Evolutionary conservation across 2,113 vertebrate genomes (phyloP), one percentile per base, ranked within the genome.

Genomic region (Petroica traversi): DNA sequence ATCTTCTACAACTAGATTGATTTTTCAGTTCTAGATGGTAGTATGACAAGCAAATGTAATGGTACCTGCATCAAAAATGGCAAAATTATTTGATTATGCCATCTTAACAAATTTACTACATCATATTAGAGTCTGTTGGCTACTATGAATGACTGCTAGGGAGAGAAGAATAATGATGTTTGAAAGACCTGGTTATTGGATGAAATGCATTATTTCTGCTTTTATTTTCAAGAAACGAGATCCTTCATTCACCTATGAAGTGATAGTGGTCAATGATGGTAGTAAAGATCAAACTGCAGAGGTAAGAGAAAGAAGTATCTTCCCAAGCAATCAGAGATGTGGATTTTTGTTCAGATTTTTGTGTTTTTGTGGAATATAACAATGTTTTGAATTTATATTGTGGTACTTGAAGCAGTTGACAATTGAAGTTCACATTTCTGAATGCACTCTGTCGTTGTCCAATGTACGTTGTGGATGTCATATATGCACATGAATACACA

Each of bases 231-330:
- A 99, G 99, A 99, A 98, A 90, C 92, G 55, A 92, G 97, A 99
- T 79, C 89, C 98, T 17, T 93, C 97, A 0, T 99, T 99, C 92
- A 99, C 98, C 54, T 99, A 99, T 10, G 99, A 99, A 95, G 98
- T 99, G 71, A 98, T 99, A 80, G 98, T 99, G 43, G 98, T 99
- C 71, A 98, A 99, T 58, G 99, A 99, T 89, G 99, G 99, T 91
- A 99, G 99, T 97, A 98, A 97, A 97, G 99, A 99, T 97, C 98
- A 98, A 98, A 99, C 99, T 43, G 98, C 98, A 80, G 97, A 99
- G 99, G 99, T 99, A 97, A 95, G 93, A 68, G 61, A 69, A 86
- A 58, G 4, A 52, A 36, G 12, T n/a, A 5, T 80, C 13, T 62
- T 77, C 31, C 29, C 17, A 77, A 19, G 8, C 48, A 73, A 38